Evolutionary conservation across 2,888 invertebrate genomes (phyloP), one percentile per base, ranked within the genome.

Genomic region (Punctoribates punctum): DNA sequence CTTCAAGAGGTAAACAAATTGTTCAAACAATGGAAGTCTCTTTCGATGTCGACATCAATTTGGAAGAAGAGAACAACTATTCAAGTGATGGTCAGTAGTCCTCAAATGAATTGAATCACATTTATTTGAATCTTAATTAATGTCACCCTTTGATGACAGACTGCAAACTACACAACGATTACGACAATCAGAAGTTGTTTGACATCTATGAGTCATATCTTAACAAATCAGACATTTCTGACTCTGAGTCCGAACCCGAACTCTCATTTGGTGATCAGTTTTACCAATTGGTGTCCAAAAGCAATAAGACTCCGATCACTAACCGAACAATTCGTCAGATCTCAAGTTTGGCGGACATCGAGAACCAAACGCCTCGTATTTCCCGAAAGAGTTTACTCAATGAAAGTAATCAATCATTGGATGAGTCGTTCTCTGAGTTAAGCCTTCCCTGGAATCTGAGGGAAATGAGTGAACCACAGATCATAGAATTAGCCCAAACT

Each of bases 171-270:
- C 67, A 34, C 67, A 38, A 34, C 67, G 67, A 67, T 34, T 67
- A 34, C 17, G 67, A 67, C 67, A 67, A 67, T 29, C 67, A 67
- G n/a, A 67, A 67, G 67, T 20, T 67, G 3, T 67, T 67, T 38
- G 1, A 29, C 20, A 20, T 67, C 38, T 67, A 29, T 29, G 67
- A 67, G n/a, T 38, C 17, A n/a, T 67, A 67, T 67, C 20, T 67
- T 5, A 38, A 34, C 13, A 67, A 17, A 15, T 9, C 34, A 3
- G 67, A 38, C 67, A 38, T 34, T 6, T 67, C 67, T n/a, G 67
- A 38, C 38, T 17, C 38, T 15, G 67, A 67, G 9, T 15, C 15
- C 9, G 67, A 67, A 17, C 67, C 67, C 9, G 67, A 67, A 1
- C 20, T 67, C n/a, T 34, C 34, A 38, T 38, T 67, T 34, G 38